Conservation (phyloP, 2,797 vertebrate genomes). For the Nannoperca obscura region DNA sequence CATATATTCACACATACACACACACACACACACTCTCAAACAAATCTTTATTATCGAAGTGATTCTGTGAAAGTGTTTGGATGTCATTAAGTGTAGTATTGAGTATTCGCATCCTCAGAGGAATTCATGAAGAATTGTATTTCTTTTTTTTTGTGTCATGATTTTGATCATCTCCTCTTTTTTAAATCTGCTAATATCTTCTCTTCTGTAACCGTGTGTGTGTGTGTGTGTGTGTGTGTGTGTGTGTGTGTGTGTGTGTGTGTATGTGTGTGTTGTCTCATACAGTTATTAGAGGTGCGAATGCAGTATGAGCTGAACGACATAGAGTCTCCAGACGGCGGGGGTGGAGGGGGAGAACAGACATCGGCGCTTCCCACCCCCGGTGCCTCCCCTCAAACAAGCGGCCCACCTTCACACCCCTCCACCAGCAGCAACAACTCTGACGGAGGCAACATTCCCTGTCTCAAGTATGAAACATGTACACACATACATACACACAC, state of each 20-base stretch:
- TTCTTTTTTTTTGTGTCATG: background rate
- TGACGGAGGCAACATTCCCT: constrained; percentile 96
- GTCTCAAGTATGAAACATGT: constrained; percentile 90
- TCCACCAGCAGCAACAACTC: constrained; percentile 98
- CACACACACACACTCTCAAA: constrained; percentile 14
- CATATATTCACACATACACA: background rate
- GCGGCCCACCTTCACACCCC: constrained; percentile 92
- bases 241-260: constrained; percentile 28
- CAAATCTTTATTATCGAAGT: constrained; percentile 41
- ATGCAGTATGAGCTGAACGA: constrained; percentile 95
- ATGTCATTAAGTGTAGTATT: constrained; percentile 22
- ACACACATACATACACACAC: constrained; percentile 11
- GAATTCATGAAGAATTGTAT: background rate
- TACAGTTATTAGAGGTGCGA: constrained; percentile 94
- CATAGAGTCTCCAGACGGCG: constrained; percentile 91
- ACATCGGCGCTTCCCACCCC: constrained; percentile 90
- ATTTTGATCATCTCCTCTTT: background rate
- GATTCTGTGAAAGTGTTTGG: constrained; percentile 14
- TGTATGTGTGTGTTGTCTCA: constrained; percentile 38
- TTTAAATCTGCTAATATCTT: background rate
- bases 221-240: constrained; percentile 8
- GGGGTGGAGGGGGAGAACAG: constrained; percentile 87
- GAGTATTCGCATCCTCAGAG: constrained; percentile 16
- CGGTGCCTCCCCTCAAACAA: constrained; percentile 90
- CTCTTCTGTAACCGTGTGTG: constrained; percentile 1